Evolutionary conservation across 2,888 invertebrate genomes (phyloP), one percentile per base, ranked within the genome.

Genomic region (Tupiocoris notatus): DNA sequence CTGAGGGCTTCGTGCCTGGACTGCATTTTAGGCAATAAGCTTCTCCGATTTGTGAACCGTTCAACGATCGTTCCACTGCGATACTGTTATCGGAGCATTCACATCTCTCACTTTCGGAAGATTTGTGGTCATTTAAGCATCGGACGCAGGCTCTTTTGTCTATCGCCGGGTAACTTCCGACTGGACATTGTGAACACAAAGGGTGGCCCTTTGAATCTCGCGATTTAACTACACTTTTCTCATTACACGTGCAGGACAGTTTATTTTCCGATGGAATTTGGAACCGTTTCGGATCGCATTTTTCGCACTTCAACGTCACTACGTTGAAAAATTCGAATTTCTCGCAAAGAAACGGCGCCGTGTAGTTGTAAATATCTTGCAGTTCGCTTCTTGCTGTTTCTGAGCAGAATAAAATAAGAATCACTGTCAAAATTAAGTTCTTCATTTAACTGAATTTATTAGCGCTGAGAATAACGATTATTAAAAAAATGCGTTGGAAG

Each of bases 61-160:
- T 77, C 23, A 59, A 12, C 9, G 67, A 63, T 57, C 77, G 73
- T 67, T 78, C 78, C n/a, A 78, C 77, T 65, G 68, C 62, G 68
- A 78, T 22, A 12, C 61, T 57, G 39, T 71, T 64, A 6, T 73
- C 71, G 25, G 58, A 16, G 24, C 65, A 63, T 25, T 73, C 58
- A 18, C 61, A 76, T 58, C 56, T 54, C 18, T 71, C 25, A 9
- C 70, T 76, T 22, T 76, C 63, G 1, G 18, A 2, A 1, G 64
- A 24, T n/a, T 9, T 18, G 17, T 21, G 9, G n/a, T 2, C 18
- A 59, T 65, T 16, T 21, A 9, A n/a, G 25, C 66, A 66, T 1
- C 20, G 17, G 20, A 75, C n/a, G 66, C 75, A 75, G 9, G 59
- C 25, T 66, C 66, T 65, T 57, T 39, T 56, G 21, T 75, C 75